Base-by-base conservation (phyloP, 2,888 invertebrate genomes). In the Drosophila aldrichi region DNA sequence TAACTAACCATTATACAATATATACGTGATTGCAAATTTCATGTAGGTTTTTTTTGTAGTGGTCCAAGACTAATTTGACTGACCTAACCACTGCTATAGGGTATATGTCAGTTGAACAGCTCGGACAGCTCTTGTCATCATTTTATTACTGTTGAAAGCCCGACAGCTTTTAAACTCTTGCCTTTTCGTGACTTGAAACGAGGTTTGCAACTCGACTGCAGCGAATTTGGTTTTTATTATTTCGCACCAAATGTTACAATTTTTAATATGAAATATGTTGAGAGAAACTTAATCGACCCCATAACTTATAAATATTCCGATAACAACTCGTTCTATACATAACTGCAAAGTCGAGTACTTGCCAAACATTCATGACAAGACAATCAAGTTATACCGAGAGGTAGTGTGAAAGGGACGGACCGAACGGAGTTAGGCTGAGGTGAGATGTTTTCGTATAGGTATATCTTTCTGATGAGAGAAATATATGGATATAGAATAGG, bases 111-210 rank as follows among this genome's bases (percentile, higher is more conserved):
- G 54, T 1, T 18, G 40, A 2, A 2, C 10, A 25, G n/a, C 18
- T 40, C 3, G 9, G 5, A 5, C 25, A 10, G n/a, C n/a, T 18
- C 25, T 12, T 54, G 54, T 54, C 54, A 54, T 54, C 40, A 62
- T 81, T 49, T 78, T 75, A 54, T 70, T 61, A 55, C 58, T 79
- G 85, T 60, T 73, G 85, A 74, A 72, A 70, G 44, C 63, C 36
- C 73, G 40, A 52, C 64, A 70, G 51, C 70, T 64, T 70, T 40
- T 44, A 62, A 63, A 38, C 40, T 51, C 54, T 49, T 57, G 46
- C 25, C 54, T 46, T 73, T 62, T 57, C 54, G 56, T 48, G 36
- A 55, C 52, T 73, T 64, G 38, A 63, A 56, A 64, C 55, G 41
- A 56, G 72, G 59, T 69, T 63, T 46, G 46, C 38, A 58, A 46